Percentiles rank a stretch among this genome's conserved stretches.
Evolutionary conservation across 2,113 vertebrate species (phyloP).

Genomic region (Psammodynastes pulverulentus): DNA sequence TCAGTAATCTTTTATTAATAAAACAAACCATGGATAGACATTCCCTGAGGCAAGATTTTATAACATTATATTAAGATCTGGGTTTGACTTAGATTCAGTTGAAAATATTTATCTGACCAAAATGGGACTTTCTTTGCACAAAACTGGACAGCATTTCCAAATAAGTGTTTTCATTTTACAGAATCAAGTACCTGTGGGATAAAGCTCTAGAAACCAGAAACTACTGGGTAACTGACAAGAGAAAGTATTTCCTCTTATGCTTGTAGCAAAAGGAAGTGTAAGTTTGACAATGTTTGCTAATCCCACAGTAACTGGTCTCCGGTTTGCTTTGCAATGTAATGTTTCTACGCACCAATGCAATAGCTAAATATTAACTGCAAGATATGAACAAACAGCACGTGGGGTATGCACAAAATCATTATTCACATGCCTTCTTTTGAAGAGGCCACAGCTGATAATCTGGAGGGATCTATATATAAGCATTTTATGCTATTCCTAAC

Average conservation of each 20-base stretch:
- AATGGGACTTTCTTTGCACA: background rate
- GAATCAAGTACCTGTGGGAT: accelerated
- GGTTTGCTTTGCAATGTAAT: background rate
- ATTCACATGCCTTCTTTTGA: background rate
- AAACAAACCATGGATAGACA: background rate
- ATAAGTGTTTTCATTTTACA: background rate
- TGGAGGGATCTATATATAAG: background rate
- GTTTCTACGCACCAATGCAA: background rate
- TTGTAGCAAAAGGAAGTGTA: background rate
- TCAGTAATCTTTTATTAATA: background rate
- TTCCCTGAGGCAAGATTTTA: background rate
- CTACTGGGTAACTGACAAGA: too few species aligned
- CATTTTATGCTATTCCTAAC: background rate
- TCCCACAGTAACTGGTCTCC: background rate
- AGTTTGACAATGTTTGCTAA: background rate
- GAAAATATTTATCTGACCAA: background rate
- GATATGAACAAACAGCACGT: background rate
- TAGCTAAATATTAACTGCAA: background rate
- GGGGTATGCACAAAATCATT: background rate
- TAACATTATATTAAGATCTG: background rate
- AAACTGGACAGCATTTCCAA: background rate
- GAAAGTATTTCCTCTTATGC: background rate
- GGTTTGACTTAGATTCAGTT: background rate
- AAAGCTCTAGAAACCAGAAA: background rate
- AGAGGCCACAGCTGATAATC: background rate